phyloP scores from a whole-genome alignment of 2,888 invertebrate genomes.

The Choristoneura rosaceana region DNA sequence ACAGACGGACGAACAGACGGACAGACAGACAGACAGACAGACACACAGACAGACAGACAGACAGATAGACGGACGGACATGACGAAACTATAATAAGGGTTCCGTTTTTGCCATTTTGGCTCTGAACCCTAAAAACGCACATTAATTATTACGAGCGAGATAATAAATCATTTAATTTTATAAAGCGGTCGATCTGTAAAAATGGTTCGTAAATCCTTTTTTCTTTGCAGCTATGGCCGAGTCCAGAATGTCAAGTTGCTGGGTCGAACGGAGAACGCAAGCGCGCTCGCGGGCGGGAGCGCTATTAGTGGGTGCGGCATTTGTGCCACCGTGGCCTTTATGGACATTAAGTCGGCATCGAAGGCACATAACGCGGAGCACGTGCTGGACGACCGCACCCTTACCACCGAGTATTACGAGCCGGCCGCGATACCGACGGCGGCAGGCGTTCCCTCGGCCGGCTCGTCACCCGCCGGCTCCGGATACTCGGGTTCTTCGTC shows the following conservation, averaged over 20 bases:
- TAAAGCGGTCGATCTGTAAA: not conserved
- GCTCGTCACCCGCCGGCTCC: constrained; percentile 84
- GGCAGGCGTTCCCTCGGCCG: constrained; percentile 84
- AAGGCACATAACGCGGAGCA: constrained; percentile 97
- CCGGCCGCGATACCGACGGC: constrained; percentile 90
- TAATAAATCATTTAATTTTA: not conserved
- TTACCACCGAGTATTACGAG: constrained; percentile 96
- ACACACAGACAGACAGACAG: too few relatives aligned
- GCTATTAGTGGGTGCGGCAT: constrained; percentile 87
- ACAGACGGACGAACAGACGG: too few relatives aligned
- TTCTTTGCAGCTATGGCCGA: constrained; percentile 95
- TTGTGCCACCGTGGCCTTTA: constrained; percentile 97
- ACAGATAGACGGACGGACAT: too few relatives aligned
- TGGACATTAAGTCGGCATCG: constrained; percentile 98
- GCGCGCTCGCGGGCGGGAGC: constrained; percentile 81
- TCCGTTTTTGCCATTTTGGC: too few relatives aligned
- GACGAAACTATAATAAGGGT: too few relatives aligned
- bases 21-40: too few relatives aligned
- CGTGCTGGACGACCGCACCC: constrained; percentile 93
- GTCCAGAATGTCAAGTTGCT: constrained; percentile 98
- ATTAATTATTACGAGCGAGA: too few relatives aligned
- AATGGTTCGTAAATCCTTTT: constrained; percentile 45
- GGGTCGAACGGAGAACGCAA: constrained; percentile 86
- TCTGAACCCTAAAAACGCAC: too few relatives aligned
- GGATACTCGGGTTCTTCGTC: constrained; percentile 88